Evolutionary conservation across 2,113 vertebrate species (phyloP).

Genomic region (Sander lucioperca): DNA sequence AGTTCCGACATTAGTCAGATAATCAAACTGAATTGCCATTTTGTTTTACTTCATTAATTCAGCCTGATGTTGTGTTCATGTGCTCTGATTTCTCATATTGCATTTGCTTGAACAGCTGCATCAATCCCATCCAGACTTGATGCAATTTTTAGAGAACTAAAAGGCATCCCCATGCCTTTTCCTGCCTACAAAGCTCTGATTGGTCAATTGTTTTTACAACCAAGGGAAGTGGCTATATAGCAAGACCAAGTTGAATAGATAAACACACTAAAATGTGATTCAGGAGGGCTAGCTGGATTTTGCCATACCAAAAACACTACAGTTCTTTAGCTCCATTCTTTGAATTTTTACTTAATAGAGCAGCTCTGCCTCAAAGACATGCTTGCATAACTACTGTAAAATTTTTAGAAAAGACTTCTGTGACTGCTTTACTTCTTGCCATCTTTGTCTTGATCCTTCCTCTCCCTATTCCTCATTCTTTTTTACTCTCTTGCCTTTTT

Average conservation of each 20-base stretch:
- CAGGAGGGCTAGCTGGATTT: not conserved
- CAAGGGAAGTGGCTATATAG: not conserved
- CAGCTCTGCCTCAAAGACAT: not conserved
- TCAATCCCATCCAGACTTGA: not conserved
- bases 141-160: not conserved
- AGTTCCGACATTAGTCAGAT: not conserved
- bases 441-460: conserved; percentile 13
- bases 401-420: not conserved
- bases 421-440: not conserved
- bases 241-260: not conserved
- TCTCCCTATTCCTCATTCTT: conserved; percentile 3
- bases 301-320: not conserved
- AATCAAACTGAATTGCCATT: not conserved
- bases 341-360: not conserved
- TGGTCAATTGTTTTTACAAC: not conserved
- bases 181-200: not conserved
- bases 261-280: not conserved
- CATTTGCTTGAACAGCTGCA: not conserved
- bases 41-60: not conserved
- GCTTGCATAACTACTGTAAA: not conserved
- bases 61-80: not conserved
- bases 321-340: not conserved
- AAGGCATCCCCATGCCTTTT: not conserved
- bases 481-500: not conserved
- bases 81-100: not conserved